A percentile compares a stretch with the other conserved stretches of the same genome.
phyloP scores from a whole-genome alignment of 2,888 invertebrate genomes.

The Deilephila porcellus region DNA sequence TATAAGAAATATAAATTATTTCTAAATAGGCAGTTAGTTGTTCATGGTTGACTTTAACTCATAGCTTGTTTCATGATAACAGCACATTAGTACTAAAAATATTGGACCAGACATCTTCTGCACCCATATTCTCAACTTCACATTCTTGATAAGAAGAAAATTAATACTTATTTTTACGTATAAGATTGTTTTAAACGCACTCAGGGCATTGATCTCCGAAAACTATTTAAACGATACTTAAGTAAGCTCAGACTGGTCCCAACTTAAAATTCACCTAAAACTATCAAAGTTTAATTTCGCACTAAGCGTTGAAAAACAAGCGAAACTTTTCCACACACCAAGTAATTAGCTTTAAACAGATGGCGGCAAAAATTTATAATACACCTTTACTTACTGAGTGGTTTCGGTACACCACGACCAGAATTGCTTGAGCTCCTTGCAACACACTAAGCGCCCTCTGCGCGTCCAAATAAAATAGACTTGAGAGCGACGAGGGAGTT shows the following conservation, averaged over 20 bases:
- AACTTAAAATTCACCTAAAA: conserved; percentile 6
- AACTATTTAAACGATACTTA: not conserved
- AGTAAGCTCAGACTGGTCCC: not conserved
- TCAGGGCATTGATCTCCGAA: no score
- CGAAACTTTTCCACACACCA: conserved; percentile 32
- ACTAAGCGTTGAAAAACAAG: conserved; percentile 31
- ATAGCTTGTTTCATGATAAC: no score
- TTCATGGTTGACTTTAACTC: no score
- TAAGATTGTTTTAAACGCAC: no score
- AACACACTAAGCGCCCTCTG: not conserved
- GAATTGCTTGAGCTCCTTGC: not conserved
- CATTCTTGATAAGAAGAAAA: no score
- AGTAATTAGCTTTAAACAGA: conserved; percentile 36
- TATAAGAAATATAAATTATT: not conserved
- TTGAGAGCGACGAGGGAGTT: conserved; percentile 31
- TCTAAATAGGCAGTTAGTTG: no score
- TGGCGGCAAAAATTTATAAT: conserved; percentile 35
- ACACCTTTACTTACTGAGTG: conserved; percentile 32
- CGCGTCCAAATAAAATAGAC: not conserved
- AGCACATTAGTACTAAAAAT: no score
- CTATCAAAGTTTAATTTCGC: conserved; percentile 15
- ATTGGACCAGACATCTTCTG: no score
- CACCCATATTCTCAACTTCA: no score
- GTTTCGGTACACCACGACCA: conserved; percentile 31
- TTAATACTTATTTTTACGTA: no score